Percentiles rank a stretch among this genome's conserved stretches.
These are phyloP conservation scores for Arnoldichthys spilopterus DNA, from an alignment of 2,797 vertebrate species.

Conservation along the genomic window DNA sequence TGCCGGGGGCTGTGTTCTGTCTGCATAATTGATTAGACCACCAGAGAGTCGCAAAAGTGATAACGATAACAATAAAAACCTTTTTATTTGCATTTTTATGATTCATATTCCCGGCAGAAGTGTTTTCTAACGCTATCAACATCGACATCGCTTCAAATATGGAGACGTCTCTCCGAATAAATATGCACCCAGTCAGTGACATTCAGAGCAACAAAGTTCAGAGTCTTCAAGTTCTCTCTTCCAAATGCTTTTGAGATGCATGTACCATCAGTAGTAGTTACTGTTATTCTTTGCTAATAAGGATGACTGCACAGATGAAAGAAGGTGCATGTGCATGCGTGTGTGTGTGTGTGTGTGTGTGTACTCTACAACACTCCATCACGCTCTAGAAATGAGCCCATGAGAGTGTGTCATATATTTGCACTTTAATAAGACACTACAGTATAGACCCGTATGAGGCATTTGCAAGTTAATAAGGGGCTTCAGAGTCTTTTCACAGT, in stretches of 20 bases:
- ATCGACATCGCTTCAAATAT: conserved; percentile 26
- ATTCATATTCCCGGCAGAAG: conserved; percentile 52
- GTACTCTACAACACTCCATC: conserved; percentile 22
- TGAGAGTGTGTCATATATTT: conserved; percentile 52
- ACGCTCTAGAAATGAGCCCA: conserved; percentile 27
- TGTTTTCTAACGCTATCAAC: conserved; percentile 39
- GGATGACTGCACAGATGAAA: conserved; percentile 18
- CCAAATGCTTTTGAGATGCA: conserved; percentile 15
- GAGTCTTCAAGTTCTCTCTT: conserved; percentile 25
- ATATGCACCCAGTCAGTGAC: conserved; percentile 35
- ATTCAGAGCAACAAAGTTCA: conserved; percentile 29
- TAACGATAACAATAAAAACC: conserved; percentile 56
- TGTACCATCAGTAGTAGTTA: conserved; percentile 18
- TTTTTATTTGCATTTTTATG: conserved; percentile 67
- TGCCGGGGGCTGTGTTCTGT: conserved; percentile 73
- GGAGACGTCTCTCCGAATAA: conserved; percentile 37
- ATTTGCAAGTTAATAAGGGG: conserved; percentile 64
- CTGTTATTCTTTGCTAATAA: conserved; percentile 28
- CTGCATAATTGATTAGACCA: conserved; percentile 77
- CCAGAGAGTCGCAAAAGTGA: conserved; percentile 66
- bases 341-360: conserved; percentile 7
- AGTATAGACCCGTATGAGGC: conserved; percentile 49
- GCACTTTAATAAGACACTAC: conserved; percentile 63
- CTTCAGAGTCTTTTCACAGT: conserved; percentile 55
- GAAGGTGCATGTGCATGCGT: conserved; percentile 7